phyloP scores from a whole-genome alignment of 2,797 vertebrate species.

The Anguilla pacifica region DNA sequence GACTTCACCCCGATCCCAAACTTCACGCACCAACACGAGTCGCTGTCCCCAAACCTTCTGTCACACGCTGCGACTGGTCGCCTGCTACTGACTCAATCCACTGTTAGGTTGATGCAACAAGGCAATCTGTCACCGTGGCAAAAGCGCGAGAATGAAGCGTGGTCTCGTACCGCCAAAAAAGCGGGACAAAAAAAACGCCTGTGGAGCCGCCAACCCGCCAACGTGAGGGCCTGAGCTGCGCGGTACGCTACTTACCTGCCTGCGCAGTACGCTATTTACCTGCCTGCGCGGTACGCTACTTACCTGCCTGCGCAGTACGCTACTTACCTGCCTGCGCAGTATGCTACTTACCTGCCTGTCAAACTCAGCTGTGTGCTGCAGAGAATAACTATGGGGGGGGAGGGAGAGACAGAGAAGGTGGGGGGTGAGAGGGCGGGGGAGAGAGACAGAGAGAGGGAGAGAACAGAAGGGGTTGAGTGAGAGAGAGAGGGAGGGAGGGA shows the following conservation, averaged over 20 bases:
- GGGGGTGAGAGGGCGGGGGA: constrained; percentile 12
- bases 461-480: not conserved
- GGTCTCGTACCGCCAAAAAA: not conserved
- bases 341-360: constrained; percentile 28
- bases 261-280: too few relatives aligned
- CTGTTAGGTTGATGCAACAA: not conserved
- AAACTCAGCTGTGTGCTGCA: constrained; percentile 21
- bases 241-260: not conserved
- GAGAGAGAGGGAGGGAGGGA: not conserved
- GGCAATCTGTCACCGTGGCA: not conserved
- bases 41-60: not conserved
- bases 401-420: not conserved
- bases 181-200: not conserved
- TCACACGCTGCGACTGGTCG: not conserved
- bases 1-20: too few relatives aligned
- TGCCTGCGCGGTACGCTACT: too few relatives aligned
- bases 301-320: not conserved
- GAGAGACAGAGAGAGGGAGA: constrained; percentile 17
- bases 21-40: not conserved
- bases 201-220: too few relatives aligned
- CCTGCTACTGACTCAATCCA: not conserved
- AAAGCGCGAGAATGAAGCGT: not conserved
- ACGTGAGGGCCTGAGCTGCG: not conserved
- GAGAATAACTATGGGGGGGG: constrained; percentile 12
- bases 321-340: not conserved